Evolutionary conservation across 92 coral and sea anemone species (phyloP).

Genomic region (Palythoa heliodiscus): DNA sequence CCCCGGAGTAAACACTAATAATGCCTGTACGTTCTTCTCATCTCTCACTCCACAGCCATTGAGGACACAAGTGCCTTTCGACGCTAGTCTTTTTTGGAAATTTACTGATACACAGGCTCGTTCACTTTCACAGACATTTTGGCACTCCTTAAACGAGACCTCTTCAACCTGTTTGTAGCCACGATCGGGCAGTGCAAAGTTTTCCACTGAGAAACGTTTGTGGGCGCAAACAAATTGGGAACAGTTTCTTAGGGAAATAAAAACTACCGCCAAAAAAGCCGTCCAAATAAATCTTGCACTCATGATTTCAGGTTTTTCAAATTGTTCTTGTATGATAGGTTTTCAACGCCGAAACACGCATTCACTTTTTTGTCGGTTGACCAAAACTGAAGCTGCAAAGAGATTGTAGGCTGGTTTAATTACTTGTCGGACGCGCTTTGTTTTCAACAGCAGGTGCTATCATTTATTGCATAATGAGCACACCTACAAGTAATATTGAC

Average conservation of each 20-base stretch:
- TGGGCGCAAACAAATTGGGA: not conserved
- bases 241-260: not conserved
- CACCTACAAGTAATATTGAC: too few relatives aligned
- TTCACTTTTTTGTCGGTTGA: too few relatives aligned
- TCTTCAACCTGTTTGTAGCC: not conserved
- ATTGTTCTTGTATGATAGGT: too few relatives aligned
- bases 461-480: too few relatives aligned
- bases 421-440: too few relatives aligned
- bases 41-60: slow-evolving; percentile 36
- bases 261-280: too few relatives aligned
- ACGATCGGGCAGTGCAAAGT: slow-evolving; percentile 4
- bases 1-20: slow-evolving; percentile 16
- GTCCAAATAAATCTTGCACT: too few relatives aligned
- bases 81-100: not conserved
- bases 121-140: slow-evolving; percentile 26
- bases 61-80: slow-evolving; percentile 6
- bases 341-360: too few relatives aligned
- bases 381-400: too few relatives aligned
- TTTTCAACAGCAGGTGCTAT: too few relatives aligned
- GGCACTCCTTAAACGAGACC: not conserved
- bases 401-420: too few relatives aligned
- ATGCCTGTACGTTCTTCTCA: slow-evolving; percentile 8
- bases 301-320: too few relatives aligned
- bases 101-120: slow-evolving; percentile 23
- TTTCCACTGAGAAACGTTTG: slow-evolving; percentile 9